Percentiles rank a stretch among this genome's conserved stretches.
Evolutionary conservation across 2,797 vertebrate species (phyloP).

Genomic region (Ptychadena robeensis): DNA sequence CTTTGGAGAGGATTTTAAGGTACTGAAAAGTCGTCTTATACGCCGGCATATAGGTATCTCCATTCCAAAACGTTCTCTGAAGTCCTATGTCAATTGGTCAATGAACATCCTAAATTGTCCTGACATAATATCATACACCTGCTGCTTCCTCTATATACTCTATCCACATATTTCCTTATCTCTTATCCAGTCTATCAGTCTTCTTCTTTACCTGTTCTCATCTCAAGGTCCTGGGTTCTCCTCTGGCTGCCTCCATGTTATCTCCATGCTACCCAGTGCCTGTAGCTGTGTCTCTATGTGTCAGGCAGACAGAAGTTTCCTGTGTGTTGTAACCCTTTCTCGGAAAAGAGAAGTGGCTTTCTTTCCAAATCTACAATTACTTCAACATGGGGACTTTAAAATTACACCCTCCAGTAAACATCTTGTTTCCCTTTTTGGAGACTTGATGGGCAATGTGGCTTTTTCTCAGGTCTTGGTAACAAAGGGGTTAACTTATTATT

Average conservation of each 20-base stretch:
- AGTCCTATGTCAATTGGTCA: no score
- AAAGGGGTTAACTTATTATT: no score
- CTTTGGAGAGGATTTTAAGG: no score
- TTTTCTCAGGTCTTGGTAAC: neutral
- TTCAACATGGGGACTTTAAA: conserved; percentile 20
- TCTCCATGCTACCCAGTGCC: neutral
- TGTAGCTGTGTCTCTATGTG: neutral
- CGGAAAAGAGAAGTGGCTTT: conserved; percentile 55
- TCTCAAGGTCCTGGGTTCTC: neutral
- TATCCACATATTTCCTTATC: neutral
- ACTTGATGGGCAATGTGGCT: neutral
- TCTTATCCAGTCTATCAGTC: no score
- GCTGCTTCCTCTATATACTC: neutral
- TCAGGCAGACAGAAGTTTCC: conserved; percentile 8
- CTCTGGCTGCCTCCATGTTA: neutral
- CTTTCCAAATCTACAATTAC: neutral
- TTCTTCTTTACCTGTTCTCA: conserved; percentile 32
- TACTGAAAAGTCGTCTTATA: no score
- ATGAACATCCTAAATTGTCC: no score
- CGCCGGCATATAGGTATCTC: no score
- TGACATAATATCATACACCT: no score
- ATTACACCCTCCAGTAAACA: neutral
- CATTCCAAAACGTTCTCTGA: no score
- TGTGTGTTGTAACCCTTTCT: conserved; percentile 51
- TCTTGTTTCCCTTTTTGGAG: neutral